These are phyloP conservation scores for Drosophila parvula DNA, from an alignment of 1,140 invertebrate species.

Conservation along the genomic window DNA sequence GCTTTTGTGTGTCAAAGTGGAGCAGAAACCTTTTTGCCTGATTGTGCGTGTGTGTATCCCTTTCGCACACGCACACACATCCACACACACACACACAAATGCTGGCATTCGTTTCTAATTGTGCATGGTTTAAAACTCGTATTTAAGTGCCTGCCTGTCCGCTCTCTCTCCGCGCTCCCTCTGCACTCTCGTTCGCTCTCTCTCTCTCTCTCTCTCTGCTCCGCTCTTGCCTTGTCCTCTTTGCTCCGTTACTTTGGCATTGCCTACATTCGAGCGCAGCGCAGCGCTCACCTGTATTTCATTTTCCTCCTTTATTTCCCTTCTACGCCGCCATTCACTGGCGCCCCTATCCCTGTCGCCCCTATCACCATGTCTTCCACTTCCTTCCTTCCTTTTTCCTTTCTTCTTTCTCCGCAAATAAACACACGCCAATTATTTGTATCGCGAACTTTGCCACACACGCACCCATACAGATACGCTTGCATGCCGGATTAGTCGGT, in stretches of 20 bases:
- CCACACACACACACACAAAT: slow-evolving; percentile 5
- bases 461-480: slow-evolving; percentile 4
- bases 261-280: slow-evolving; percentile 44
- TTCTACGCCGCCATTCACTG: slow-evolving; percentile 4
- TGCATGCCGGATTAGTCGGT: not conserved
- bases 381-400: slow-evolving; percentile 1
- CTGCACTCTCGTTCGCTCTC: not conserved
- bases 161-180: not conserved
- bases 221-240: slow-evolving; percentile 5
- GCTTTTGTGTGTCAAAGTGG: slow-evolving; percentile 40
- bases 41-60: slow-evolving; percentile 30
- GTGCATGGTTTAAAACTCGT: slow-evolving; percentile 39
- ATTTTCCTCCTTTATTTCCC: not conserved
- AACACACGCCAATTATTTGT: slow-evolving; percentile 64
- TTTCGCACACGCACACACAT: slow-evolving; percentile 2
- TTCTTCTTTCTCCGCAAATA: slow-evolving; percentile 53
- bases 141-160: slow-evolving; percentile 24
- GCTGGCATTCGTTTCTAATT: slow-evolving; percentile 42
- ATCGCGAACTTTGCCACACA: slow-evolving; percentile 38
- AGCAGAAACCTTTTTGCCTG: slow-evolving; percentile 32
- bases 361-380: not conserved
- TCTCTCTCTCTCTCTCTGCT: not conserved
- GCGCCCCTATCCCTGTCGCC: not conserved
- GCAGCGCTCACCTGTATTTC: slow-evolving; percentile 15
- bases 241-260: slow-evolving; percentile 3